phyloP scores from a whole-genome alignment of 2,888 invertebrate genomes.

The Tanypteryx hageni region DNA sequence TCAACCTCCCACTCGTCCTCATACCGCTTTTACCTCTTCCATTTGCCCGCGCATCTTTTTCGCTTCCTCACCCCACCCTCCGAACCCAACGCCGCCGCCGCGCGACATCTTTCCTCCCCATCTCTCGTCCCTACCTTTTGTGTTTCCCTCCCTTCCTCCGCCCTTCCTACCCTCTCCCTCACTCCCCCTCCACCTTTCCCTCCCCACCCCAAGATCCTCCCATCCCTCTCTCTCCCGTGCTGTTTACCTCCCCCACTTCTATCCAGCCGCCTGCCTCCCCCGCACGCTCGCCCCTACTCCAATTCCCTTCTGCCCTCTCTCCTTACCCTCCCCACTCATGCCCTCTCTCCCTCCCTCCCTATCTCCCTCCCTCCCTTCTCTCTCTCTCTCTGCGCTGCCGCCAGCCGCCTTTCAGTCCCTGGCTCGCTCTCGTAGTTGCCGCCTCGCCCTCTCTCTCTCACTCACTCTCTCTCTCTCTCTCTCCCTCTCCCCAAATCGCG shows the following conservation, averaged over 20 bases:
- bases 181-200: not conserved
- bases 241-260: not conserved
- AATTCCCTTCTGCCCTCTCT: not conserved
- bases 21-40: not conserved
- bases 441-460: not conserved
- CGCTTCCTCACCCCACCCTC: not conserved
- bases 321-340: not conserved
- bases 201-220: not conserved
- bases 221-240: not conserved
- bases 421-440: constrained; percentile 14
- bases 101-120: not conserved
- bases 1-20: not conserved
- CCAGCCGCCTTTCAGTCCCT: constrained; percentile 46
- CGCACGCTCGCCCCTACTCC: too few species aligned
- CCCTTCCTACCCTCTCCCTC: not conserved
- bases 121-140: not conserved
- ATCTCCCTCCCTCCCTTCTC: not conserved
- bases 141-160: constrained; percentile 21
- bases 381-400: not conserved
- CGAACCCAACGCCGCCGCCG: not conserved
- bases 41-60: constrained; percentile 28
- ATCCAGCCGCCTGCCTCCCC: not conserved
- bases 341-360: constrained; percentile 33
- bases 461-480: not conserved
- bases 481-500: not conserved